Percentiles rank a stretch among this genome's conserved stretches.
These are phyloP conservation scores for Campodea augens DNA, from an alignment of 1,140 invertebrate species.

Conservation along the genomic window DNA sequence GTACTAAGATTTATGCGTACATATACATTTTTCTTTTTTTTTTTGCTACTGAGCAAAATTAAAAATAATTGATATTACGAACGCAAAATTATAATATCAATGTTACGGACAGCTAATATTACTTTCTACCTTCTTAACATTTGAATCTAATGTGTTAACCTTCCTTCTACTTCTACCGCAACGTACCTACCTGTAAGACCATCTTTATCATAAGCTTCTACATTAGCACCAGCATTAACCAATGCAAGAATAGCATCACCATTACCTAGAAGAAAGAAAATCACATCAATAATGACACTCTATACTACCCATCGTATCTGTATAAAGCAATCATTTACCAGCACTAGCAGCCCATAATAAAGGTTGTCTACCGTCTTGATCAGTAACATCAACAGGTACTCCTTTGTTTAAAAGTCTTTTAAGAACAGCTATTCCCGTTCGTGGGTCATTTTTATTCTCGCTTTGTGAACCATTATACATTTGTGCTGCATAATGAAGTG, in stretches of 20 bases:
- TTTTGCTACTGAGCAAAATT: no score
- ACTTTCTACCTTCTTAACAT: no score
- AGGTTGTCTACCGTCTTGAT: constrained; percentile 80
- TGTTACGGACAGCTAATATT: no score
- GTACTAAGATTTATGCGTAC: no score
- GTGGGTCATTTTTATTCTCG: constrained; percentile 34
- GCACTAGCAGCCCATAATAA: constrained; percentile 92
- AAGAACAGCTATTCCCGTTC: constrained; percentile 55
- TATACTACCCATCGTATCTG: not conserved
- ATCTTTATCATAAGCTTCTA: constrained; percentile 57
- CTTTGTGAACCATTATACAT: constrained; percentile 70
- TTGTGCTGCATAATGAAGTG: constrained; percentile 92
- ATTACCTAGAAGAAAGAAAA: constrained; percentile 34
- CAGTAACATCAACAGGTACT: constrained; percentile 60
- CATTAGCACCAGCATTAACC: constrained; percentile 60
- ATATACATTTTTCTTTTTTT: no score
- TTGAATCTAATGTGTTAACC: no score
- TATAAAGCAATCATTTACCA: constrained; percentile 28
- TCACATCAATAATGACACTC: not conserved
- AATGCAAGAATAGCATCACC: constrained; percentile 71
- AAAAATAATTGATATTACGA: no score
- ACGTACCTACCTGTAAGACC: constrained; percentile 27
- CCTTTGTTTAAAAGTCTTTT: constrained; percentile 60
- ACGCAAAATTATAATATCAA: no score
- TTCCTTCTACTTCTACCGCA: no score